These are phyloP conservation scores for Piaya cayana DNA, from an alignment of 2,113 vertebrate species.

Conservation along the genomic window DNA sequence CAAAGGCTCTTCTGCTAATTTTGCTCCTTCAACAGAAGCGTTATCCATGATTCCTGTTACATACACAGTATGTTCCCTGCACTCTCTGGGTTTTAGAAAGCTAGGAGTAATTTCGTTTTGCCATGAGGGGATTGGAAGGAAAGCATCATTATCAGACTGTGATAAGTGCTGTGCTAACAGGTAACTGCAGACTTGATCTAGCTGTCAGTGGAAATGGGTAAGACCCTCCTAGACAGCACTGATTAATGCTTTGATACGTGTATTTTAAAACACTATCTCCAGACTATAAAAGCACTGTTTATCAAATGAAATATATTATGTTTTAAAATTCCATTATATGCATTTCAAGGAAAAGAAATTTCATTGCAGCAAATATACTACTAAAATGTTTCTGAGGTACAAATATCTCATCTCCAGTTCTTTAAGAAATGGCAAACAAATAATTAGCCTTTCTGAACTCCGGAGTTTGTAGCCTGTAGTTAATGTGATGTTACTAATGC, in stretches of 20 bases:
- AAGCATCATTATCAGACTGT: not conserved
- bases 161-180: not conserved
- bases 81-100: not conserved
- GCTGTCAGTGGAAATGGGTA: not conserved
- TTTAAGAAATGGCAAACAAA: conserved; percentile 47
- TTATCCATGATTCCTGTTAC: not conserved
- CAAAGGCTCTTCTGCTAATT: not conserved
- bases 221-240: not conserved
- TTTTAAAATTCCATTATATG: not conserved
- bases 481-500: conserved; percentile 62
- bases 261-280: not conserved
- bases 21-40: not conserved
- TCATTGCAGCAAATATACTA: not conserved
- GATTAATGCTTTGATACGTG: not conserved
- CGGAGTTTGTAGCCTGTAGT: conserved; percentile 1
- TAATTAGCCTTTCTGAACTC: conserved; percentile 51
- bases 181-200: not conserved
- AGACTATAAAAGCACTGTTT: not conserved
- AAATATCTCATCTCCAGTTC: not conserved
- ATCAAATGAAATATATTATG: not conserved
- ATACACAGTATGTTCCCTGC: not conserved
- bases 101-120: not conserved
- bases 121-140: not conserved
- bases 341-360: conserved; percentile 1
- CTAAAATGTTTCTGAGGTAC: conserved; percentile 4